A percentile compares a stretch with the other conserved stretches of the same genome.
phyloP scores from a whole-genome alignment of 2,797 vertebrate genomes.

The Pogoniulus pusillus region DNA sequence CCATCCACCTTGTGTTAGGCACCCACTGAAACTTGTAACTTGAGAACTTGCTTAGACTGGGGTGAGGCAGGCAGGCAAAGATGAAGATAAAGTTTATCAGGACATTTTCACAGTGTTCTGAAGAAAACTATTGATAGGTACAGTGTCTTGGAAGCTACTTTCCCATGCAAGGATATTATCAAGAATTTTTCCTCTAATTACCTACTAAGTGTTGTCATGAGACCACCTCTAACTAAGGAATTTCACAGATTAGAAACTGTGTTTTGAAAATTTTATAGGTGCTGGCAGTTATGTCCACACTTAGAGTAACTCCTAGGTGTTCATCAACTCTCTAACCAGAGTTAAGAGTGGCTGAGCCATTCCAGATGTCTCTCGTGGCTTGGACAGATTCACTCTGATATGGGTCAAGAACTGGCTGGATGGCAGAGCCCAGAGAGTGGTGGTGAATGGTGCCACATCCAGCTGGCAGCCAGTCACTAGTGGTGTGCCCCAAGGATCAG shows the following conservation, averaged over 20 bases:
- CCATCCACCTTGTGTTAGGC: neutral
- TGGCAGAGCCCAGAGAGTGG: too few relatives aligned
- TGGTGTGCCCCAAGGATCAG: too few relatives aligned
- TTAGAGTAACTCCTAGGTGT: neutral
- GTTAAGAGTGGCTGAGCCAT: neutral
- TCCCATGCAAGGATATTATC: neutral
- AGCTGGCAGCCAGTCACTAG: too few relatives aligned
- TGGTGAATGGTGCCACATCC: too few relatives aligned
- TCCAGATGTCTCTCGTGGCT: rapidly evolving
- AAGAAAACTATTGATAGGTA: neutral
- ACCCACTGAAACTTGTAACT: conserved; percentile 15
- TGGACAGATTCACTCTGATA: too few relatives aligned
- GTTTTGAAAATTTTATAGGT: neutral
- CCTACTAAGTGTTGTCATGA: neutral
- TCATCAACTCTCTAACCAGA: neutral
- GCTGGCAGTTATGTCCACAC: neutral
- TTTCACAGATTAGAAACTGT: neutral
- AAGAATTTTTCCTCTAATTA: neutral
- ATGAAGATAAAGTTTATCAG: neutral
- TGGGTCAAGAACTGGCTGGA: too few relatives aligned
- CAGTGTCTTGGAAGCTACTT: neutral
- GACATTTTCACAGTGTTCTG: conserved; percentile 11
- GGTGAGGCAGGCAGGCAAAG: neutral
- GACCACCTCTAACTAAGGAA: neutral
- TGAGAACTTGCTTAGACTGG: conserved; percentile 19